These are phyloP conservation scores for Araneus ventricosus DNA, from an alignment of 1,140 invertebrate species.

Conservation along the genomic window DNA sequence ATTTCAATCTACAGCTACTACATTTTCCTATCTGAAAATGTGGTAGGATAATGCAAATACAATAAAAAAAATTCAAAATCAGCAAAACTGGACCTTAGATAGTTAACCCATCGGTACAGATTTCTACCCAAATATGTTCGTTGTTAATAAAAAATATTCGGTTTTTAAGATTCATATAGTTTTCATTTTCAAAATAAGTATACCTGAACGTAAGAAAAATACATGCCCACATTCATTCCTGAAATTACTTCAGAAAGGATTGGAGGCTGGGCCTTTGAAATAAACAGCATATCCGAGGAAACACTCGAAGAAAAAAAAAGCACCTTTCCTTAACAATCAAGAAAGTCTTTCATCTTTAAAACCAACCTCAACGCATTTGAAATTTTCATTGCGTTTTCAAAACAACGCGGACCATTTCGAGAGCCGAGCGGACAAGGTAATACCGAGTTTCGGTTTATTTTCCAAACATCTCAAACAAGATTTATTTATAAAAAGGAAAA, in stretches of 20 bases:
- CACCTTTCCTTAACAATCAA: background rate
- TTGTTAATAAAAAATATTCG: too few relatives aligned
- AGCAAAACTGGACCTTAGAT: too few relatives aligned
- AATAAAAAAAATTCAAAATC: too few relatives aligned
- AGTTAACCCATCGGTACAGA: too few relatives aligned
- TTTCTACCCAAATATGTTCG: too few relatives aligned
- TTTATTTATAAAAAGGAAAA: slow-evolving; percentile 51
- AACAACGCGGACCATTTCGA: background rate
- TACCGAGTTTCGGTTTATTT: slow-evolving; percentile 27
- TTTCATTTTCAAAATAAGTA: too few relatives aligned
- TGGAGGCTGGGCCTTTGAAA: background rate
- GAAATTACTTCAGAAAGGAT: background rate
- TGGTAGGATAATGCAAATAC: too few relatives aligned
- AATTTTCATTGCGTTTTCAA: slow-evolving; percentile 31
- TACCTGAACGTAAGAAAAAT: too few relatives aligned
- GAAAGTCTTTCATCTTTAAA: slow-evolving; percentile 16
- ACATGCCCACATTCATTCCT: background rate
- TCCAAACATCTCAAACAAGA: slow-evolving; percentile 37
- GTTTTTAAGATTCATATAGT: too few relatives aligned
- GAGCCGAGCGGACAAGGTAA: background rate
- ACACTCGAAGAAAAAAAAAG: background rate
- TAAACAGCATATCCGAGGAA: background rate
- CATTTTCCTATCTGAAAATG: too few relatives aligned
- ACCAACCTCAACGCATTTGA: background rate
- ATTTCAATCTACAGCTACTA: too few relatives aligned